Percentiles rank a stretch among this genome's conserved stretches.
Conservation (phyloP, 2,797 vertebrate species). For the Phrynocephalus forsythii region DNA sequence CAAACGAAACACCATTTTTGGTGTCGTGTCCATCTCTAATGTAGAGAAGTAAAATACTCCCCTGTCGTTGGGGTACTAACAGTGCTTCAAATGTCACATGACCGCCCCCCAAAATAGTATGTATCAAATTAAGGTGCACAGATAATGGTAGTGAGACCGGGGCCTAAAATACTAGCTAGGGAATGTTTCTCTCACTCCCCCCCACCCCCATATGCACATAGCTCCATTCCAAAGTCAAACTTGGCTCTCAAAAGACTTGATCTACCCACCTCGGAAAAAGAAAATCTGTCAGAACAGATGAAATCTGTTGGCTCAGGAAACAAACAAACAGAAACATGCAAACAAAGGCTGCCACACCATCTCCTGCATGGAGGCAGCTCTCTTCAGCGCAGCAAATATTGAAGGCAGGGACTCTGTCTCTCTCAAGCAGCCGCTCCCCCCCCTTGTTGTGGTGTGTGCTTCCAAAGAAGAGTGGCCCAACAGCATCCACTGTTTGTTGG, state of each 20-base stretch:
- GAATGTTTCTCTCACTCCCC: neutral
- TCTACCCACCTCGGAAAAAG: neutral
- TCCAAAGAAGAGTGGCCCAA: neutral
- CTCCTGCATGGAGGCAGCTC: neutral
- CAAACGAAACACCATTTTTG: too few species aligned
- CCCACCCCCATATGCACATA: too few species aligned
- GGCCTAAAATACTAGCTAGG: neutral
- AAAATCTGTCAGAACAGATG: slow-evolving; percentile 31
- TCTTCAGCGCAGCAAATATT: neutral
- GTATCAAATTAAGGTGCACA: too few species aligned
- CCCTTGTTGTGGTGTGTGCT: neutral
- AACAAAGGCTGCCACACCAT: neutral
- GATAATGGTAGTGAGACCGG: too few species aligned
- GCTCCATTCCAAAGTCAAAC: neutral
- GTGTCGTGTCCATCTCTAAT: too few species aligned
- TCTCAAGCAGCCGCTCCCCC: neutral
- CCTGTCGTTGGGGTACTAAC: too few species aligned
- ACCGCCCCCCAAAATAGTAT: too few species aligned
- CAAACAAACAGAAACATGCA: slow-evolving; percentile 2
- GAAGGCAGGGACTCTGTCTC: neutral
- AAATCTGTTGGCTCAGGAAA: slow-evolving; percentile 28
- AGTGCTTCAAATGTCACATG: too few species aligned
- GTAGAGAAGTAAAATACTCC: too few species aligned
- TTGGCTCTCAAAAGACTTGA: neutral
- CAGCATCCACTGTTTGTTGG: neutral